These are phyloP conservation scores for Acridotheres tristis DNA, from an alignment of 2,797 vertebrate species.

Conservation along the genomic window DNA sequence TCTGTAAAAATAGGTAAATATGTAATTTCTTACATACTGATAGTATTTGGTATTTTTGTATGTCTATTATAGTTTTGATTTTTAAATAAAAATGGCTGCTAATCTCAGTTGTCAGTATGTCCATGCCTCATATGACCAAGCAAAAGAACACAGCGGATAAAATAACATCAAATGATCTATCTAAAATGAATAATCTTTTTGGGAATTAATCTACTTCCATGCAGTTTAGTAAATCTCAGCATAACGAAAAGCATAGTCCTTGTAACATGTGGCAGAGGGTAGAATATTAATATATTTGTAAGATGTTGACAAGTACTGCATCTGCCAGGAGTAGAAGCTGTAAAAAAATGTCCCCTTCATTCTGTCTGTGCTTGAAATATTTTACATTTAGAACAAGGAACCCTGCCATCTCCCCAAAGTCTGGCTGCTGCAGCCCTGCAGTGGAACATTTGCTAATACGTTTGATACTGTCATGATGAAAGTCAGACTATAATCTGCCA, in stretches of 20 bases:
- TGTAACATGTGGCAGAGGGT: neutral
- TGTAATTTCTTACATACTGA: neutral
- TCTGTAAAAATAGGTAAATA: neutral
- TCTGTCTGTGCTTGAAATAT: neutral
- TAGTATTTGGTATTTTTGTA: neutral
- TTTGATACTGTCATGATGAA: conserved; percentile 3
- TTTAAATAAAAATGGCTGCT: neutral
- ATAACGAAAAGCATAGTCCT: neutral
- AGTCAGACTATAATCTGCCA: neutral
- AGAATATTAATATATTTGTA: neutral
- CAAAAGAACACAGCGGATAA: neutral
- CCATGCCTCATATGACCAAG: neutral
- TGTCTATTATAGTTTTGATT: neutral
- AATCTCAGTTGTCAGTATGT: neutral
- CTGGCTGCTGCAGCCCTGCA: neutral
- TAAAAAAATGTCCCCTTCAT: neutral
- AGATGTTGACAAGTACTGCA: neutral
- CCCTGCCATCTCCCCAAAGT: neutral
- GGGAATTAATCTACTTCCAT: neutral
- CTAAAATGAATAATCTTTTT: neutral
- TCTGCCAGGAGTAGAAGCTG: neutral
- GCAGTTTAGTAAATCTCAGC: neutral
- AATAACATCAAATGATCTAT: neutral
- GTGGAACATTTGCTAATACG: neutral
- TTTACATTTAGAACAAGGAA: neutral